A percentile compares a stretch with the other conserved stretches of the same genome.
Conservation (phyloP, 2,113 vertebrate genomes). For the Nycticorax nycticorax region DNA sequence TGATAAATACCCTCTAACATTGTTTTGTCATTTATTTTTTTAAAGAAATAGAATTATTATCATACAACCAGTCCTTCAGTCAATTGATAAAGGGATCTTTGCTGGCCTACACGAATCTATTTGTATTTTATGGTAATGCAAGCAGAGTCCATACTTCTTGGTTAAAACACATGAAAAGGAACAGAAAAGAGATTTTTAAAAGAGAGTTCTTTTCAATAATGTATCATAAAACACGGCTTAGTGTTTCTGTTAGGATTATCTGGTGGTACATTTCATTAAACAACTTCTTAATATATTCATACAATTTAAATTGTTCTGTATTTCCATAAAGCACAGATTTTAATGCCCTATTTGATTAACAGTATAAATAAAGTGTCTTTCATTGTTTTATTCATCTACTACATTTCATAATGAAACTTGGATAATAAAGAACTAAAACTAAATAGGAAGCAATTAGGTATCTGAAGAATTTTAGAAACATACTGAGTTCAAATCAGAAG, state of each 20-base stretch:
- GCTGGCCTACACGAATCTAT: neutral
- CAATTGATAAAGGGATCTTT: neutral
- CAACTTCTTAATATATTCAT: neutral
- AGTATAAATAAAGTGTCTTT: neutral
- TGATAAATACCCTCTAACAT: constrained; percentile 20
- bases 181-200: neutral
- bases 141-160: neutral
- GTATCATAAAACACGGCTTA: neutral
- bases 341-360: neutral
- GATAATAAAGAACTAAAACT: neutral
- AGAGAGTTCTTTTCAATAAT: neutral
- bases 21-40: neutral
- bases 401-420: neutral
- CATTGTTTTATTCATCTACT: neutral
- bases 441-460: neutral
- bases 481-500: neutral
- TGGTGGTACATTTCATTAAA: neutral
- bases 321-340: neutral
- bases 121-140: neutral
- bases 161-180: neutral
- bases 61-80: neutral
- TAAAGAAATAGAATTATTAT: neutral
- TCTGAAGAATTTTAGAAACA: neutral
- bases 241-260: neutral
- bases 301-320: neutral